phyloP scores from a whole-genome alignment of 2,888 invertebrate species.

The Dolichomitus sp. region DNA sequence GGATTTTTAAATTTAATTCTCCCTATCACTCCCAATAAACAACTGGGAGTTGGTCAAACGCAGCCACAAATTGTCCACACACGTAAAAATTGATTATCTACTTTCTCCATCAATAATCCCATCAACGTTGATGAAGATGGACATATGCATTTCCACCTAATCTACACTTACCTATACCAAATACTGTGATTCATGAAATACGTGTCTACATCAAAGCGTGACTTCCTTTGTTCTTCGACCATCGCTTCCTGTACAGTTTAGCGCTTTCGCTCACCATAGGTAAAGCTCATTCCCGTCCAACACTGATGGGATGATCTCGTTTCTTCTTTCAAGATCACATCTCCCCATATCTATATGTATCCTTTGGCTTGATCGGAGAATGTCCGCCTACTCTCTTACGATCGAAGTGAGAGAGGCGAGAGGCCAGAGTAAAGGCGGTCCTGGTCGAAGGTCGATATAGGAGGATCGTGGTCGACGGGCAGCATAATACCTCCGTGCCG shows the following conservation, averaged over 20 bases:
- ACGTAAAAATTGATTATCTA: too few species aligned
- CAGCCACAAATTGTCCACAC: too few species aligned
- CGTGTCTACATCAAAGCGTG: constrained; percentile 14
- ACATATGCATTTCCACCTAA: neutral
- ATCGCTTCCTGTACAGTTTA: constrained; percentile 6
- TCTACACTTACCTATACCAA: neutral
- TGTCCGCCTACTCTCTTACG: constrained; percentile 52
- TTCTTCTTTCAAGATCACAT: neutral
- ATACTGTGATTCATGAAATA: constrained; percentile 1
- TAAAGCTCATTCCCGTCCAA: too few species aligned
- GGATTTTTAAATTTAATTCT: too few species aligned
- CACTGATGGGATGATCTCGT: neutral
- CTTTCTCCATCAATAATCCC: neutral
- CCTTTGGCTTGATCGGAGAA: neutral
- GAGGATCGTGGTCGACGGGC: constrained; percentile 57
- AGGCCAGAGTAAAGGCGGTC: constrained; percentile 49
- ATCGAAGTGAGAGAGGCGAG: constrained; percentile 48
- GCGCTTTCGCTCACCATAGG: neutral
- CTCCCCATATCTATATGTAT: neutral
- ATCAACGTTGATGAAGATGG: neutral
- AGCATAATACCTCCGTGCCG: constrained; percentile 70
- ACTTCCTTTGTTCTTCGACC: constrained; percentile 39
- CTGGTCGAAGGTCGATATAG: constrained; percentile 56
- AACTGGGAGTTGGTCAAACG: too few species aligned
- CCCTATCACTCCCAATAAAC: too few species aligned